Percentiles rank a stretch among this genome's conserved stretches.
These are phyloP conservation scores for Rhagonycha fulva DNA, from an alignment of 2,888 invertebrate species.

Conservation along the genomic window DNA sequence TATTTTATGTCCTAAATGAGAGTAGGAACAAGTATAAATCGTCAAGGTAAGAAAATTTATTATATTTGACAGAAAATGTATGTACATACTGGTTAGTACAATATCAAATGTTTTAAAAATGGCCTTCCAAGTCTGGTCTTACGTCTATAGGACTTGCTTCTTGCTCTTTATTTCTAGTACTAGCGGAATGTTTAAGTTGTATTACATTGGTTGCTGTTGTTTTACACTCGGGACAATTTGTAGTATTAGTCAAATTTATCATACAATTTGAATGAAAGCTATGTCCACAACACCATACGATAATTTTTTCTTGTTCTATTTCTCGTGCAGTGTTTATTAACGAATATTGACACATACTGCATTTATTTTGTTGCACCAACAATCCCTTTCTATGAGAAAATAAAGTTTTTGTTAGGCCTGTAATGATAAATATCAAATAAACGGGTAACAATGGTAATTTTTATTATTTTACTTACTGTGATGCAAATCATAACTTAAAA, in stretches of 20 bases:
- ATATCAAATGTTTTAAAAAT: slow-evolving; percentile 43
- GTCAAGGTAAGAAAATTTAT: not conserved
- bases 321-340: slow-evolving; percentile 39
- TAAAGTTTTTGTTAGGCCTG: slow-evolving; percentile 50
- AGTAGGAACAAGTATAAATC: not conserved
- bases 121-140: slow-evolving; percentile 53
- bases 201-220: slow-evolving; percentile 38
- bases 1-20: too few species aligned
- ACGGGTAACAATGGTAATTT: not conserved
- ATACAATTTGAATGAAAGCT: slow-evolving; percentile 46
- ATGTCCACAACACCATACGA: slow-evolving; percentile 53
- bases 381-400: slow-evolving; percentile 46
- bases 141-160: slow-evolving; percentile 25
- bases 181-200: slow-evolving; percentile 17
- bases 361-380: slow-evolving; percentile 45
- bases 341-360: slow-evolving; percentile 49
- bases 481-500: slow-evolving; percentile 73
- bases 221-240: slow-evolving; percentile 48
- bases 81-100: not conserved
- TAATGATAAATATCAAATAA: slow-evolving; percentile 27
- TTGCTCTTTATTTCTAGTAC: slow-evolving; percentile 11
- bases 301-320: slow-evolving; percentile 40
- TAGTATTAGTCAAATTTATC: slow-evolving; percentile 37
- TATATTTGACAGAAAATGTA: not conserved
- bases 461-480: slow-evolving; percentile 46